A percentile compares a stretch with the other conserved stretches of the same genome.
Conservation (phyloP, 1,140 invertebrate species). For the Saccostrea echinata region DNA sequence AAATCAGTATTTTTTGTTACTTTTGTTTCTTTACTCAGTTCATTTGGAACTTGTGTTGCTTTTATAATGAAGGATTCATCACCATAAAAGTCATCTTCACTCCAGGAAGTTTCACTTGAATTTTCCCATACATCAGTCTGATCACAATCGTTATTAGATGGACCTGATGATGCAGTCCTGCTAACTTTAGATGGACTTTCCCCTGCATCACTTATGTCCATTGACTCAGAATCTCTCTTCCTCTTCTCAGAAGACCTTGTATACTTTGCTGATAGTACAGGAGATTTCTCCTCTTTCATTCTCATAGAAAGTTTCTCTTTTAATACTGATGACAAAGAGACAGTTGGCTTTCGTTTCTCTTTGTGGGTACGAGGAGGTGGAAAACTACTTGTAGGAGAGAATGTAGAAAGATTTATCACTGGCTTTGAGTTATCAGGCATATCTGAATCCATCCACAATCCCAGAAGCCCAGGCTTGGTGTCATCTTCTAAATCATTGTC, state of each 20-base stretch:
- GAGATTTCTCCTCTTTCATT: background rate
- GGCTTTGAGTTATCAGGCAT: background rate
- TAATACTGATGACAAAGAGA: background rate
- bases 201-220: background rate
- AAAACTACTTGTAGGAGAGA: constrained; percentile 10
- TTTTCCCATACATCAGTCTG: background rate
- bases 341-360: background rate
- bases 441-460: background rate
- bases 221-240: background rate
- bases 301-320: constrained; percentile 4
- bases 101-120: constrained; percentile 43
- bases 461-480: background rate
- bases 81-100: constrained; percentile 56
- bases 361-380: background rate
- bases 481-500: background rate
- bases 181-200: constrained; percentile 18
- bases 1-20: background rate
- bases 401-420: background rate
- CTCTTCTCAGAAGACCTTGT: background rate
- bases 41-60: constrained; percentile 48
- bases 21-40: background rate
- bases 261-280: background rate
- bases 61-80: constrained; percentile 55
- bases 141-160: background rate
- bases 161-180: background rate